Percentiles rank a stretch among this genome's conserved stretches.
Conservation (phyloP, 1,140 invertebrate species). For the Bactericera cockerelli region DNA sequence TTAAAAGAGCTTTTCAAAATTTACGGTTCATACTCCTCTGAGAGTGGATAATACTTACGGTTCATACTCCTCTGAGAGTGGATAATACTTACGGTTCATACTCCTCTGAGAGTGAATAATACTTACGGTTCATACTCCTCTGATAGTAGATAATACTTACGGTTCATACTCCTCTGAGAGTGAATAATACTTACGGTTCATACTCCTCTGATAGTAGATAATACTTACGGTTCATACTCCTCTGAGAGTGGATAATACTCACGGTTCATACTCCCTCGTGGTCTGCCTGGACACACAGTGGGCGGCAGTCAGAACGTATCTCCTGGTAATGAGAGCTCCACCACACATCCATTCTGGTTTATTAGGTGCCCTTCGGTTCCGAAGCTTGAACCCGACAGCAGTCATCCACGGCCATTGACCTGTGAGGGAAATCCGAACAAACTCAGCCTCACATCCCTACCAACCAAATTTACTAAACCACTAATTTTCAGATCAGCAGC, state of each 20-base stretch:
- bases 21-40: too few relatives aligned
- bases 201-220: too few relatives aligned
- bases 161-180: too few relatives aligned
- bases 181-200: too few relatives aligned
- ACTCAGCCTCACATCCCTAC: neutral
- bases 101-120: too few relatives aligned
- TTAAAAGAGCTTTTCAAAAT: too few relatives aligned
- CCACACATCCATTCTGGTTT: slow-evolving; percentile 39
- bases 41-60: too few relatives aligned
- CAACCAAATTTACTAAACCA: neutral
- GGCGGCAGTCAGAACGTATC: slow-evolving; percentile 31
- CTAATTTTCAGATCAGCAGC: neutral
- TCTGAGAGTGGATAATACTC: neutral
- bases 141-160: too few relatives aligned
- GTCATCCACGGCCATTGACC: slow-evolving; percentile 23
- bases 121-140: too few relatives aligned
- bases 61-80: too few relatives aligned
- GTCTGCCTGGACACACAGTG: slow-evolving; percentile 25
- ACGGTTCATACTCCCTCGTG: slow-evolving; percentile 3
- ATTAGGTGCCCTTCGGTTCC: slow-evolving; percentile 20
- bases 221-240: too few relatives aligned
- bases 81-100: too few relatives aligned
- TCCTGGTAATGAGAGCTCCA: slow-evolving; percentile 50
- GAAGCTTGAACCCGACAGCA: slow-evolving; percentile 39
- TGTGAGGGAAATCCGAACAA: neutral